A percentile compares a stretch with the other conserved stretches of the same genome.
These are phyloP conservation scores for Vollenhovia emeryi DNA, from an alignment of 1,140 invertebrate species.

Conservation along the genomic window DNA sequence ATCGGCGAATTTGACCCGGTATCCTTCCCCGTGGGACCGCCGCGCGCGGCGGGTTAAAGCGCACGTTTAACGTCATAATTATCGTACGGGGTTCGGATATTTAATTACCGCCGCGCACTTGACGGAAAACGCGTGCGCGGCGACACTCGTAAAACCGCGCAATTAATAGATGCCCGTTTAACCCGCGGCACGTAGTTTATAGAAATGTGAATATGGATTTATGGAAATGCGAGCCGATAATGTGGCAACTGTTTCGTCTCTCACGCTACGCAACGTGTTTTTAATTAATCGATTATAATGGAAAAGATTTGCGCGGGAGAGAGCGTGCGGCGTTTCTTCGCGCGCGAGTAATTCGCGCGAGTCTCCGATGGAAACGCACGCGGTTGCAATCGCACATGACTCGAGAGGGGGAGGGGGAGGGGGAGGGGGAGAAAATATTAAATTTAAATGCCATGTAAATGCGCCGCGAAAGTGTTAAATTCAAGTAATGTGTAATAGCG, in stretches of 20 bases:
- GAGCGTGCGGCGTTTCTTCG: background rate
- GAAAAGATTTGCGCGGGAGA: background rate
- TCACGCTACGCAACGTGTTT: background rate
- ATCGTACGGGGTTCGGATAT: background rate
- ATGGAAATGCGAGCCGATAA: constrained; percentile 14
- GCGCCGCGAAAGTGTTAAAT: too few species aligned
- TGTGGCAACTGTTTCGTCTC: constrained; percentile 20
- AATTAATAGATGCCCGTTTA: constrained; percentile 50
- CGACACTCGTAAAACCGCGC: constrained; percentile 37
- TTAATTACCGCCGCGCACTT: constrained; percentile 41
- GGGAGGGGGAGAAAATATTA: too few species aligned
- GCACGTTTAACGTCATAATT: constrained; percentile 43
- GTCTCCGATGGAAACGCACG: too few species aligned
- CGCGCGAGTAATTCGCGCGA: background rate
- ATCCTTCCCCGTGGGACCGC: constrained; percentile 27
- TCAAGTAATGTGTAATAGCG: too few species aligned
- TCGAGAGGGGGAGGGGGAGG: too few species aligned
- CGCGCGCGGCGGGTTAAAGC: constrained; percentile 6
- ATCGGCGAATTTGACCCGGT: constrained; percentile 52
- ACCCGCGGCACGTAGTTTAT: constrained; percentile 27
- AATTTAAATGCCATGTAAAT: constrained; percentile 35
- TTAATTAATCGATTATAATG: constrained; percentile 25
- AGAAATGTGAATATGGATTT: constrained; percentile 42
- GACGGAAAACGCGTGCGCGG: constrained; percentile 19
- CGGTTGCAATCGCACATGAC: background rate